Base-by-base conservation (phyloP, 2,888 invertebrate genomes). In the Chydorus sphaericus region DNA sequence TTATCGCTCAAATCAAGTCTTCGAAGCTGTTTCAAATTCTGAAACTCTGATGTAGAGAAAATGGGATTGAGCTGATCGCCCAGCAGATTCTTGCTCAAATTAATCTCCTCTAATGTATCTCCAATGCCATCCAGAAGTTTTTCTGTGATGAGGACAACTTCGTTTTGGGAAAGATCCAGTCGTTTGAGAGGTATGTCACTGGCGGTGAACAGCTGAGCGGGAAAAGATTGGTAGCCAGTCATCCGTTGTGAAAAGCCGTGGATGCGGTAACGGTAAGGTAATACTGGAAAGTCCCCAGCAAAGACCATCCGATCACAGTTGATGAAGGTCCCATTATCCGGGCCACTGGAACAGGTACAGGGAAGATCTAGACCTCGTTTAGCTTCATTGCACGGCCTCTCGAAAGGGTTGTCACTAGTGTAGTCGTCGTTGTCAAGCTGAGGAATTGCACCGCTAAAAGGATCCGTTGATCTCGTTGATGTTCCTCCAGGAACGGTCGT, bases 41-140 rank as follows among this genome's bases (percentile, higher is more conserved):
- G 85, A 59, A 91, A 81, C 69, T 90, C 90, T 30, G 82, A 81
- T 39, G 85, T 85, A 20, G 88, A 86, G 69, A 91, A 91, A 62
- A 91, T 88, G 0, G 91, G 91, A 70, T 90, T 91, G 29, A 91
- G 71, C 64, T 85, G 87, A 67, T 91, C 90, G 1, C 91, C 91
- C 29, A 92, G 74, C n/a, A 87, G 72, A 67, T 92, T 92, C 65
- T 87, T 80, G 29, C 83, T 77, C 54, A 92, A 69, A 16, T 78
- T 76, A 37, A 91, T 68, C 63, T 82, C 82, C 20, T 79, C 78
- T 37, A 91, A 71, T 10, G 81, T 80, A 64, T 75, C 72, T 61
- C 77, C 76, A 0, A 85, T 72, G 0, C 81, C 62, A 31, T 63
- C 62, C 33, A 64, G 52, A 28, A 62, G 61, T 52, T 62, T 63